Percentiles rank a stretch among this genome's conserved stretches.
phyloP scores from a whole-genome alignment of 2,113 vertebrate genomes.

The Tachysurus fulvidraco region DNA sequence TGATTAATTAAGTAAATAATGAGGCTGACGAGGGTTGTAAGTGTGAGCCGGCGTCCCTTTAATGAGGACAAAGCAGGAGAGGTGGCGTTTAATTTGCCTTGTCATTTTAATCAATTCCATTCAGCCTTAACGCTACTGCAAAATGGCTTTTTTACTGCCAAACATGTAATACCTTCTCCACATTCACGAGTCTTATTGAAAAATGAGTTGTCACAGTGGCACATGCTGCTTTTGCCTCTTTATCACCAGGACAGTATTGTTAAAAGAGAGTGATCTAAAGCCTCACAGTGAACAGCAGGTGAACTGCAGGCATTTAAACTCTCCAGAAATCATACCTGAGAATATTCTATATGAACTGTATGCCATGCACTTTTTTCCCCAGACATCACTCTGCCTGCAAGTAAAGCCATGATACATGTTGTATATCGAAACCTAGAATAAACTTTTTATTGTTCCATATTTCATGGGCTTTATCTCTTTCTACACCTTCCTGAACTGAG shows the following conservation, averaged over 20 bases:
- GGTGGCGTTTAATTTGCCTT: slow-evolving; percentile 66
- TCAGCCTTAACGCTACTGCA: slow-evolving; percentile 42
- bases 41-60: slow-evolving; percentile 70
- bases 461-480: slow-evolving; percentile 44
- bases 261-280: slow-evolving; percentile 45
- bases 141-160: slow-evolving; percentile 51
- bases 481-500: slow-evolving; percentile 21
- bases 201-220: slow-evolving; percentile 49
- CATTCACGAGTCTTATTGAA: slow-evolving; percentile 50
- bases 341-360: slow-evolving; percentile 9
- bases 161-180: slow-evolving; percentile 48
- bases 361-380: neutral
- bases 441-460: slow-evolving; percentile 42
- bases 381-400: neutral
- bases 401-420: slow-evolving; percentile 42
- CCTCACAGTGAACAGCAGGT: slow-evolving; percentile 19
- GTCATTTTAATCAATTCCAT: slow-evolving; percentile 58
- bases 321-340: slow-evolving; percentile 3
- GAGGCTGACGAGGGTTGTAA: slow-evolving; percentile 68
- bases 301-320: slow-evolving; percentile 40
- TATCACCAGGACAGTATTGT: slow-evolving; percentile 42
- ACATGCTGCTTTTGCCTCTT: slow-evolving; percentile 36
- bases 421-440: slow-evolving; percentile 25
- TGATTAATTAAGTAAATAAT: slow-evolving; percentile 79
- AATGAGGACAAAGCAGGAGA: slow-evolving; percentile 77